Conservation (phyloP, 2,113 vertebrate genomes). For the Corythoichthys intestinalis region DNA sequence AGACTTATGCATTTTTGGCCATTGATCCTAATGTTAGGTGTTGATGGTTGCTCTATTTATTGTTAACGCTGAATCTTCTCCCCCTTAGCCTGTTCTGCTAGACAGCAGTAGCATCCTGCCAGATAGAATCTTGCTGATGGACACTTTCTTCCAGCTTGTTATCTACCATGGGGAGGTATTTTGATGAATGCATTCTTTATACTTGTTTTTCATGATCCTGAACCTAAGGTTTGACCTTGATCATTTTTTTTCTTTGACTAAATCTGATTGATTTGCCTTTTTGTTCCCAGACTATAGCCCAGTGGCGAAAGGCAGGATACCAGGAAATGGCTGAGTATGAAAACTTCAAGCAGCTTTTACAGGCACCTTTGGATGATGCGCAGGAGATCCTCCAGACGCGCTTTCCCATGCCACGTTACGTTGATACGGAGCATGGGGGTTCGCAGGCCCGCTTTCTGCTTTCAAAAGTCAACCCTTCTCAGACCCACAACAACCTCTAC, state of each 20-base stretch:
- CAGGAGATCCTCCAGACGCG: conserved; percentile 92
- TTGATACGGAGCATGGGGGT: conserved; percentile 91
- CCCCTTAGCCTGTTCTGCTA: conserved; percentile 86
- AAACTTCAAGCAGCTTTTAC: conserved; percentile 95
- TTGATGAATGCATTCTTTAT: neutral
- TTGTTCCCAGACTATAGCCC: conserved; percentile 83
- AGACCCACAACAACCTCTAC: conserved; percentile 97
- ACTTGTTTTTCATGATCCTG: neutral
- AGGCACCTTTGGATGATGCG: conserved; percentile 90
- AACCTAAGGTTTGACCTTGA: neutral
- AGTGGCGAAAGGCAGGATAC: conserved; percentile 95
- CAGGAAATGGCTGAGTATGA: conserved; percentile 96
- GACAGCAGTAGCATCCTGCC: conserved; percentile 97
- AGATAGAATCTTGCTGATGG: conserved; percentile 94
- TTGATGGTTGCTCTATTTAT: neutral
- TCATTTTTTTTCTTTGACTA: neutral
- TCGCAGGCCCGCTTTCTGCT: conserved; percentile 90
- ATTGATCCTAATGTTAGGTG: neutral
- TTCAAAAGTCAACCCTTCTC: conserved; percentile 97
- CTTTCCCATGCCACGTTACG: conserved; percentile 94
- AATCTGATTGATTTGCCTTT: neutral
- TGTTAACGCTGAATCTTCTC: conserved; percentile 3
- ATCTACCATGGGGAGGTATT: conserved; percentile 94
- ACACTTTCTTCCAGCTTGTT: conserved; percentile 97
- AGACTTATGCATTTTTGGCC: conserved; percentile 38